Base-by-base conservation (phyloP, 2,888 invertebrate species). In the Gymnocheta viridis region DNA sequence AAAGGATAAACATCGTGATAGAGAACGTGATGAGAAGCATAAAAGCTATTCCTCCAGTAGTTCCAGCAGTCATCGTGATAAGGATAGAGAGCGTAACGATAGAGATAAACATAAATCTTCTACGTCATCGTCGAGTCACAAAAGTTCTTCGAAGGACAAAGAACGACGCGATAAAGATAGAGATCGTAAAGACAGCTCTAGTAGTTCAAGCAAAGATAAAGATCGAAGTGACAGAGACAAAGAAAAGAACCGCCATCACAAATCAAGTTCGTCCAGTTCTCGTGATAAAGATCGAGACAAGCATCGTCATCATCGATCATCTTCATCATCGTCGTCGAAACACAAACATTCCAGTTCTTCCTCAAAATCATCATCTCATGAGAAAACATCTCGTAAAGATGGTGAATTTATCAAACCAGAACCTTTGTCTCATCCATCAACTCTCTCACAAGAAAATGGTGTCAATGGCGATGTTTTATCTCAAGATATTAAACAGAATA, bases 271-370 rank as follows among this genome's bases (percentile, higher is more conserved):
- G n/a, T 89, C 89, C 10, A 88, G 86, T 64, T 87, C 88, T 38
- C 87, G 88, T 4, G 90, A 90, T 72, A 88, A 88, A 64, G 92
- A 76, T 64, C 74, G 74, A 54, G 74, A 89, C 81, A 92, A 91
- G 70, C 89, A 90, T 73, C 88, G 89, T 38, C 87, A 90, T 64
- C 86, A 90, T 64, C 86, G 93, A 83, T 89, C 88, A 9, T 89
- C 90, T 0, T 89, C 91, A 87, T 89, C 92, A 44, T 91, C 88
- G 86, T 87, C 90, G 70, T 91, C 91, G 58, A 91, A 89, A 88
- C 90, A 89, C 82, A 92, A 92, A 90, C 92, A 92, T 92, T 92
- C 92, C 92, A 92, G 91, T 87, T 89, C 88, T 79, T 88, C 88
- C 29, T 86, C 88, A n/a, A 83, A 91, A 89, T 87, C 90, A 70